A percentile compares a stretch with the other conserved stretches of the same genome.
Evolutionary conservation across 1,140 invertebrate species (phyloP).

Genomic region (Galendromus occidentalis): DNA sequence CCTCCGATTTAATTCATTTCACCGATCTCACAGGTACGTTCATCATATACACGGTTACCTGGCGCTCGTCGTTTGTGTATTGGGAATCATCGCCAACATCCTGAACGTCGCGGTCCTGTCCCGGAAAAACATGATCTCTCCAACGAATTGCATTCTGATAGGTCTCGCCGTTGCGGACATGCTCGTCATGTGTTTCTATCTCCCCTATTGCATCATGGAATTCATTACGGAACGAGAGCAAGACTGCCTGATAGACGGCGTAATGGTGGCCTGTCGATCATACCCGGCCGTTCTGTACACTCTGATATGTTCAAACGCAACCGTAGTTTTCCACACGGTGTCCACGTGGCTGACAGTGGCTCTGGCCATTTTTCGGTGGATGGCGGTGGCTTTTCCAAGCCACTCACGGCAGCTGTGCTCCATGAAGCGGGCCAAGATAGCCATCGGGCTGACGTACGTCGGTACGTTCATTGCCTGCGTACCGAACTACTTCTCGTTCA

Average conservation of each 20-base stretch:
- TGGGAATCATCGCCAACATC: slow-evolving; percentile 69
- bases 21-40: not conserved
- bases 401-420: slow-evolving; percentile 53
- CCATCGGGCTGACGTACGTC: slow-evolving; percentile 48
- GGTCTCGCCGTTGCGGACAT: slow-evolving; percentile 60
- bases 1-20: no score
- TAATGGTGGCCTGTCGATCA: slow-evolving; percentile 9
- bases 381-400: slow-evolving; percentile 57
- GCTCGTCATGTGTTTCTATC: slow-evolving; percentile 66
- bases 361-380: slow-evolving; percentile 74
- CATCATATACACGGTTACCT: slow-evolving; percentile 42
- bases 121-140: slow-evolving; percentile 53
- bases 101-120: slow-evolving; percentile 73
- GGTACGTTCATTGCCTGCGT: slow-evolving; percentile 52
- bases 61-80: slow-evolving; percentile 51
- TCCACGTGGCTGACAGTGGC: slow-evolving; percentile 79
- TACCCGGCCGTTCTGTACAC: slow-evolving; percentile 20
- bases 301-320: slow-evolving; percentile 41
- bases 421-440: slow-evolving; percentile 46
- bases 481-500: slow-evolving; percentile 49
- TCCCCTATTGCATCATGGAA: slow-evolving; percentile 54
- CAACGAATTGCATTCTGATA: slow-evolving; percentile 65
- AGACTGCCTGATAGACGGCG: slow-evolving; percentile 3
- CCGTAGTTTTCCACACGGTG: slow-evolving; percentile 62
- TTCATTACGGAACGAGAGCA: slow-evolving; percentile 34